Conservation (phyloP, 2,888 invertebrate genomes). For the Podotricha telesiphe region DNA sequence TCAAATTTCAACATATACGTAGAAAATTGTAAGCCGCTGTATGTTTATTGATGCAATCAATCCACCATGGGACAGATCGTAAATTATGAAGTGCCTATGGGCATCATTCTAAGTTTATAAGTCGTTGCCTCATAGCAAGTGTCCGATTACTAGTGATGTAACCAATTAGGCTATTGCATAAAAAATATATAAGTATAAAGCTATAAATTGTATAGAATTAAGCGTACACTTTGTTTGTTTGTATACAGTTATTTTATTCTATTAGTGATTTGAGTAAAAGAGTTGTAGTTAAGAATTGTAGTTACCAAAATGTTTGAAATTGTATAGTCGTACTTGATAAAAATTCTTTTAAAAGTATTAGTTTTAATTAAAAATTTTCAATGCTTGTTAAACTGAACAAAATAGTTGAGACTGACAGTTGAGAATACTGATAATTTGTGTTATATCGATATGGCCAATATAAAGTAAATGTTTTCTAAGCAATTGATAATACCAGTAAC, state of each 20-base stretch:
- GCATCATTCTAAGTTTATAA: slow-evolving; percentile 25
- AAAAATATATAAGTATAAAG: slow-evolving; percentile 6
- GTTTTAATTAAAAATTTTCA: slow-evolving; percentile 1
- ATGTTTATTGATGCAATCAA: slow-evolving; percentile 35
- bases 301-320: neutral
- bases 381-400: neutral
- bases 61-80: slow-evolving; percentile 34
- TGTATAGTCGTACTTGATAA: neutral
- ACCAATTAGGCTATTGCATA: slow-evolving; percentile 28
- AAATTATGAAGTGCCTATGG: slow-evolving; percentile 32
- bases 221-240: neutral
- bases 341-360: neutral
- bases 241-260: slow-evolving; percentile 7
- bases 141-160: slow-evolving; percentile 35
- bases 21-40: slow-evolving; percentile 25
- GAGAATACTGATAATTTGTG: neutral
- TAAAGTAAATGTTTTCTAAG: neutral
- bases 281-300: too few species aligned
- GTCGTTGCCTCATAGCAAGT: slow-evolving; percentile 27
- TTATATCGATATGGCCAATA: neutral
- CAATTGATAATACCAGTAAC: neutral
- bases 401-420: neutral
- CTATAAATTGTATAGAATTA: slow-evolving; percentile 8
- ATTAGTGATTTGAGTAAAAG: neutral
- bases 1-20: slow-evolving; percentile 14